Evolutionary conservation across 2,888 invertebrate species (phyloP).

Genomic region (Hypena proboscidalis): DNA sequence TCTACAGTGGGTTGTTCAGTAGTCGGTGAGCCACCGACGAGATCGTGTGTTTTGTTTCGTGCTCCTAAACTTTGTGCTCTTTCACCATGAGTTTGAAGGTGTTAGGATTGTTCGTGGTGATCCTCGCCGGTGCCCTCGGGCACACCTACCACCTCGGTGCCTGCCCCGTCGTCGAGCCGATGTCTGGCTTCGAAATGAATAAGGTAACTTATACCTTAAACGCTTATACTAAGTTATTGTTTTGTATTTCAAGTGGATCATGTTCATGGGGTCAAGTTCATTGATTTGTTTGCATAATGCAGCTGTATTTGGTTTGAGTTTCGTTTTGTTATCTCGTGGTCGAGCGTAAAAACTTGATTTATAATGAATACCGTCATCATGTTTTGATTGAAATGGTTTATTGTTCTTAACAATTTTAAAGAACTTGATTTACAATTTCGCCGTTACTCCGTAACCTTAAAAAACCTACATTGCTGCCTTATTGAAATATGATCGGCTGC

Average conservation of each 20-base stretch:
- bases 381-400: too few species aligned
- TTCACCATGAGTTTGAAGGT: constrained; percentile 54
- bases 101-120: constrained; percentile 54
- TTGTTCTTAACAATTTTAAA: too few species aligned
- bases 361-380: too few species aligned
- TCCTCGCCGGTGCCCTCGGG: constrained; percentile 65
- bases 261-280: constrained; percentile 1
- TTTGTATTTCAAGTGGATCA: not conserved
- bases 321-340: too few species aligned
- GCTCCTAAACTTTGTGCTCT: not conserved
- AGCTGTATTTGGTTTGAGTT: not conserved
- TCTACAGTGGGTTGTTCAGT: constrained; percentile 22
- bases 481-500: too few species aligned
- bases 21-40: constrained; percentile 10
- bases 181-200: constrained; percentile 90
- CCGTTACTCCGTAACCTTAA: too few species aligned
- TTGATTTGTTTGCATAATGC: not conserved
- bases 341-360: too few species aligned
- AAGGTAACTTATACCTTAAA: too few species aligned
- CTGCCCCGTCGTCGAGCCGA: constrained; percentile 90
- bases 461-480: too few species aligned
- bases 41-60: constrained; percentile 8
- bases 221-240: not conserved
- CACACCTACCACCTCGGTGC: constrained; percentile 91
- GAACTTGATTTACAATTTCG: too few species aligned